Base-by-base conservation (phyloP, 2,888 invertebrate species). In the Synergus laeviventris region DNA sequence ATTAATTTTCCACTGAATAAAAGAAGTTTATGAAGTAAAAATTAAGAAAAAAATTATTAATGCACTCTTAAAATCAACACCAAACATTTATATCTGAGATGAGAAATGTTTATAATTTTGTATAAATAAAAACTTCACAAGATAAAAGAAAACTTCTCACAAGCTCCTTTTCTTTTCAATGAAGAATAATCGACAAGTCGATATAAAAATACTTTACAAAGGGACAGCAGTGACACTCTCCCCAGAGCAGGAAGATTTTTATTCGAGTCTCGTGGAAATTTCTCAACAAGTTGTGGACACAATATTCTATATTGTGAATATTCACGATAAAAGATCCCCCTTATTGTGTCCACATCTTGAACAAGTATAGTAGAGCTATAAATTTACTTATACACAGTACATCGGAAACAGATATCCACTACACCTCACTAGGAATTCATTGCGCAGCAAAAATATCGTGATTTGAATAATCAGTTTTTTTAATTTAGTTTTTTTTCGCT, bases 371-470 rank as follows among this genome's bases (percentile, higher is more conserved):
- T 42, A 77, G 64, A 66, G 74, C 31, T 64, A 64, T 74, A 78
- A 77, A 81, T 77, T 70, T 70, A 70, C 74, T 81, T 80, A 77
- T 81, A 79, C 79, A 79, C 78, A 77, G 77, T 74, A 74, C 77
- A 80, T 80, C 76, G 61, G 75, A 76, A 82, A 81, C 79, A 78
- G 74, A 77, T 77, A 81, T 78, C 76, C 75, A 39, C 74, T 79
- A 70, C 49, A 45, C 49, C 49, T 49, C 49, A 76, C 79, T 74
- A 77, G 75, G 79, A 70, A 78, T 81, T 79, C 81, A 82, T 84
- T 81, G 84, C 81, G 79, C 83, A 83, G 82, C 81, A 81, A 84
- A 84, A 84, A 82, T 83, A 84, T 79, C 75, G 66, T 78, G 60
- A 78, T 80, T 78, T 62, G 73, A 79, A 70, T 54, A 11, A 24